phyloP scores from a whole-genome alignment of 2,113 vertebrate species.

The Varanus komodoensis region DNA sequence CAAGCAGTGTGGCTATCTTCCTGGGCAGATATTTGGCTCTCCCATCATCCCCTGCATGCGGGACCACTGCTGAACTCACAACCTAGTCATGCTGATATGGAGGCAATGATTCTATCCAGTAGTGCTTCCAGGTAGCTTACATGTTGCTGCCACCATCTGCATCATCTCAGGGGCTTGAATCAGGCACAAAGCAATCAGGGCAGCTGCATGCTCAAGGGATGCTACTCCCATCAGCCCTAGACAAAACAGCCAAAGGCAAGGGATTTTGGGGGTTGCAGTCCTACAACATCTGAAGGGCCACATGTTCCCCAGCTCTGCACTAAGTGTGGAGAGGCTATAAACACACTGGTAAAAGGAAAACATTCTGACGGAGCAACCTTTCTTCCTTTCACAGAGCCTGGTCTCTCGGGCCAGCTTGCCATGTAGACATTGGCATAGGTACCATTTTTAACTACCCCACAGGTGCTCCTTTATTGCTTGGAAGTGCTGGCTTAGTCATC shows the following conservation, averaged over 20 bases:
- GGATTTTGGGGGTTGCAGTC: too few relatives aligned
- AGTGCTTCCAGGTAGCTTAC: too few relatives aligned
- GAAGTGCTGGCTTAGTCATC: background rate
- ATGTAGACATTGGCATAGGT: background rate
- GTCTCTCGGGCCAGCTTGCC: background rate
- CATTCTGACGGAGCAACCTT: background rate
- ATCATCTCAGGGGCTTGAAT: background rate
- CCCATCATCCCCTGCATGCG: background rate
- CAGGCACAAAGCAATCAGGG: too few relatives aligned
- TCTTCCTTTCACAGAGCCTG: background rate
- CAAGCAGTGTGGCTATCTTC: background rate
- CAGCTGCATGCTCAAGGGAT: too few relatives aligned
- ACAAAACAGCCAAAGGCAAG: too few relatives aligned
- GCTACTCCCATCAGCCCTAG: too few relatives aligned
- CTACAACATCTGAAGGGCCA: too few relatives aligned
- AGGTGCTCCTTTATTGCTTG: constrained; percentile 14
- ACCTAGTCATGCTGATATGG: background rate
- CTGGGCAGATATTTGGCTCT: background rate
- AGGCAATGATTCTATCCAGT: background rate
- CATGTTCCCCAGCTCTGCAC: background rate
- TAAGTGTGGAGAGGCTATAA: background rate
- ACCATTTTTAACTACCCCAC: background rate
- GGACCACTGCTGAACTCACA: background rate
- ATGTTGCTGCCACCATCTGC: background rate
- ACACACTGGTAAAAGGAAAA: background rate